Base-by-base conservation (phyloP, 2,113 vertebrate genomes). In the Rousettus leschenaultii region DNA sequence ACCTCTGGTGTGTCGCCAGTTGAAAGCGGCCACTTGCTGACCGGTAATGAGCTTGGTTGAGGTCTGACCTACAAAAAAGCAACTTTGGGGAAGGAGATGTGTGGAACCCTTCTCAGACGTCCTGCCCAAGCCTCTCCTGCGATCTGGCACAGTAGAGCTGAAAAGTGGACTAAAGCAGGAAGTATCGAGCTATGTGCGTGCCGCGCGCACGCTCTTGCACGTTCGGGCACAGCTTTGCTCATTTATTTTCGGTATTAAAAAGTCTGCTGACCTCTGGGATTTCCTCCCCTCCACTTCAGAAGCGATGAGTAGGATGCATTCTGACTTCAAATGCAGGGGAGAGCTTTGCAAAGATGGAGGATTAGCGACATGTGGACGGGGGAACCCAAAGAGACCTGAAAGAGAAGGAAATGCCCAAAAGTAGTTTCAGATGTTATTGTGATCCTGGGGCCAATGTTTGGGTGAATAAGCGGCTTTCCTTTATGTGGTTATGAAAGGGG, bases 281-380 rank as follows among this genome's bases (percentile, higher is more conserved):
- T 94, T 89, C 95, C 96, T 73, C 70, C 71, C 92, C 93, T 95
- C 86, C 94, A 79, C 97, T 97, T 97, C 96, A 87, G 61, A 89
- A 95, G 96, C 82, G 61, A 98, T 98, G 97, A 98, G 97, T 97
- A 97, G 97, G 97, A 98, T 97, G 86, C 92, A 96, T 98, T 98
- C 97, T 97, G 98, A 98, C 96, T 98, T 98, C 97, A 97, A 98
- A 98, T 96, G 96, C 98, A 97, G 97, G 22, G 66, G 97, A 97
- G 96, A 73, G 95, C 97, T 98, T 98, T 98, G 97, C 98, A 98
- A 98, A 98, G 98, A 98, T 95, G 97, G 97, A 97, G 98, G 98
- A 99, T 98, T 97, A 98, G 98, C 97, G 98, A 98, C 97, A 98
- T 96, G 97, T 97, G 98, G 97, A 80, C 97, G 84, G 96, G 97